Base-by-base conservation (phyloP, 2,888 invertebrate species). In the Pseudeuparius sepicola region DNA sequence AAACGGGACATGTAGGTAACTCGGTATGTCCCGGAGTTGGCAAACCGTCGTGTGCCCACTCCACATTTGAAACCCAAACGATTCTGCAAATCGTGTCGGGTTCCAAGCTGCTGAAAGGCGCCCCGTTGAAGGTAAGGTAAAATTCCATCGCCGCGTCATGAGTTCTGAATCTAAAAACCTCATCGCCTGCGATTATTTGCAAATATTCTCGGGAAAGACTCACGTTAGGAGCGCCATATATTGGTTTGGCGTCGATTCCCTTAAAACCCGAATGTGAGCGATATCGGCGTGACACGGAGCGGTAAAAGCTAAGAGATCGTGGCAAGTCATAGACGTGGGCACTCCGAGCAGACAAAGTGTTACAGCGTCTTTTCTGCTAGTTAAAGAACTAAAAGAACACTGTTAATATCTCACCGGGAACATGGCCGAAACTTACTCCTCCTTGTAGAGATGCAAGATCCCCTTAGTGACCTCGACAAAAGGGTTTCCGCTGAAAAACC, bases 381-480 rank as follows among this genome's bases (percentile, higher is more conserved):
- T 59, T 34, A 63, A 46, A 28, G 54, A 50, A 51, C 60, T 63
- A 38, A 34, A 54, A 47, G 29, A 28, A 35, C 20, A 20, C 7
- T 7, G 7, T 9, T 20, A 20, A 20, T 20, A 20, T 9, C n/a
- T n/a, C n/a, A n/a, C n/a, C n/a, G n/a, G n/a, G n/a, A n/a, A n/a
- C n/a, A n/a, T n/a, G n/a, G 7, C 23, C 2, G 6, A 6, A 9
- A 6, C 74, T 65, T 65, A 94, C 94, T 93, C 90, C 61, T 96
- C 93, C 60, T 96, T 97, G 60, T 92, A 97, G 12, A 98, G 68
- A 70, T 98, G 98, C 37, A 99, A 67, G 28, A 98, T 82, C 23
- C 98, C 98, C 60, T 92, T 90, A 0, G 94, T 94, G 18, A 92
- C 82, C 65, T 99, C 97, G 1, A 97, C 90, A 51, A 85, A 79